Evolutionary conservation across 2,113 vertebrate species (phyloP).

Genomic region (Xiphias gladius): DNA sequence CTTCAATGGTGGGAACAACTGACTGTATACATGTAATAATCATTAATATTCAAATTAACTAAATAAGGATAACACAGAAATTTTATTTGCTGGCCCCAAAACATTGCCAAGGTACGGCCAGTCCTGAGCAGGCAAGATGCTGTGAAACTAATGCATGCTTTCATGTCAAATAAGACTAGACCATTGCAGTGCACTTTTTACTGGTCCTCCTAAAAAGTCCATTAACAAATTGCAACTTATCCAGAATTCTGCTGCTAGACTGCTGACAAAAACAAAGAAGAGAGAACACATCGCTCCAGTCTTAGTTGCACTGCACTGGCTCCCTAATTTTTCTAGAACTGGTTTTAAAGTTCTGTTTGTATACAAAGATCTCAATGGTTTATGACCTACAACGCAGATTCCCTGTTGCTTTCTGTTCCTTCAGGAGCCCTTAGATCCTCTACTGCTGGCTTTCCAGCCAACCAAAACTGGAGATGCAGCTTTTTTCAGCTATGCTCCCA

Average conservation of each 20-base stretch:
- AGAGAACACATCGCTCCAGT: not conserved
- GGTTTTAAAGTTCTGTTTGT: slow-evolving; percentile 5
- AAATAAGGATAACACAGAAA: not conserved
- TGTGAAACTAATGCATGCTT: not conserved
- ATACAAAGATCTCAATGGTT: not conserved
- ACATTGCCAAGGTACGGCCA: no score
- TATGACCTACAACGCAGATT: not conserved
- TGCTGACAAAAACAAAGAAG: not conserved
- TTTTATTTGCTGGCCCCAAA: not conserved
- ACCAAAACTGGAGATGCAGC: not conserved
- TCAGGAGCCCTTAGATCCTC: not conserved
- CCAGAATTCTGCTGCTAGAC: not conserved
- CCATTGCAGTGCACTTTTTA: not conserved
- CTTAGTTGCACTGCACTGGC: not conserved
- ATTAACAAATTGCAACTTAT: not conserved
- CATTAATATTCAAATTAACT: not conserved
- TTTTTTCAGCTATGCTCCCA: not conserved
- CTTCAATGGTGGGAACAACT: not conserved
- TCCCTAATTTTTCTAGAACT: not conserved
- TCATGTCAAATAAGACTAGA: not conserved
- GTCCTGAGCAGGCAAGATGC: not conserved
- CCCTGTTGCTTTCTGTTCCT: not conserved
- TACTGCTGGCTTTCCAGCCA: not conserved
- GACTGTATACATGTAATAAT: not conserved
- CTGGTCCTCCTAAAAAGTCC: not conserved